Evolutionary conservation across 2,888 invertebrate genomes (phyloP).

Genomic region (Drosophila putrida): DNA sequence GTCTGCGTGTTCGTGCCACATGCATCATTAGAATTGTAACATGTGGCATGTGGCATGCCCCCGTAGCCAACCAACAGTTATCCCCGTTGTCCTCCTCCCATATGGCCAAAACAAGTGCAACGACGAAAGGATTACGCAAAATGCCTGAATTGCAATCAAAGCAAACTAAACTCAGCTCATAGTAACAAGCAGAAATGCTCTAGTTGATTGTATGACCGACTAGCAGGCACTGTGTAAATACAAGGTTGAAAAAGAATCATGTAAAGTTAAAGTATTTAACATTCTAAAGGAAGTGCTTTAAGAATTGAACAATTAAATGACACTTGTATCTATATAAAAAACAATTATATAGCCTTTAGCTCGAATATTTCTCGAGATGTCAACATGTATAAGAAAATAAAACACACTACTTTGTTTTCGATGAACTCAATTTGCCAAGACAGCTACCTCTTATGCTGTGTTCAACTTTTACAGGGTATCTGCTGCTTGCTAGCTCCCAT

Average conservation of each 20-base stretch:
- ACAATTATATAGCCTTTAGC: neutral
- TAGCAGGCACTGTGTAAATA: constrained; percentile 8
- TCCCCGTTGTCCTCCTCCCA: neutral
- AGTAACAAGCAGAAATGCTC: neutral
- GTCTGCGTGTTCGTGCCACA: constrained; percentile 59
- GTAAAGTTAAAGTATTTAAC: too few relatives aligned
- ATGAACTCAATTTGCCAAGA: neutral
- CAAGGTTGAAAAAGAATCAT: neutral
- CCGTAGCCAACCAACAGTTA: neutral
- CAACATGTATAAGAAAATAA: neutral
- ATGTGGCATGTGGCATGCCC: constrained; percentile 29
- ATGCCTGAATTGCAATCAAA: constrained; percentile 37
- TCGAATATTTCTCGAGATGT: neutral
- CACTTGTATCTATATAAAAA: neutral
- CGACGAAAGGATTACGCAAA: constrained; percentile 72
- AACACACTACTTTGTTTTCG: too few relatives aligned
- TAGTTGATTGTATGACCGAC: neutral
- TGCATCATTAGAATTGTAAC: constrained; percentile 76
- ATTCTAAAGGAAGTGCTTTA: neutral
- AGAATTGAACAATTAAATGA: neutral
- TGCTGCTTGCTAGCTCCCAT: constrained; percentile 29
- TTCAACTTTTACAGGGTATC: constrained; percentile 7
- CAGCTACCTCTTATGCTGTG: neutral
- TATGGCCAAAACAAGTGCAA: constrained; percentile 30
- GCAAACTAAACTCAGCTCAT: constrained; percentile 4